Evolutionary conservation across 2,113 vertebrate genomes (phyloP), one percentile per base, ranked within the genome.

Genomic region (Actenoides hombroni): DNA sequence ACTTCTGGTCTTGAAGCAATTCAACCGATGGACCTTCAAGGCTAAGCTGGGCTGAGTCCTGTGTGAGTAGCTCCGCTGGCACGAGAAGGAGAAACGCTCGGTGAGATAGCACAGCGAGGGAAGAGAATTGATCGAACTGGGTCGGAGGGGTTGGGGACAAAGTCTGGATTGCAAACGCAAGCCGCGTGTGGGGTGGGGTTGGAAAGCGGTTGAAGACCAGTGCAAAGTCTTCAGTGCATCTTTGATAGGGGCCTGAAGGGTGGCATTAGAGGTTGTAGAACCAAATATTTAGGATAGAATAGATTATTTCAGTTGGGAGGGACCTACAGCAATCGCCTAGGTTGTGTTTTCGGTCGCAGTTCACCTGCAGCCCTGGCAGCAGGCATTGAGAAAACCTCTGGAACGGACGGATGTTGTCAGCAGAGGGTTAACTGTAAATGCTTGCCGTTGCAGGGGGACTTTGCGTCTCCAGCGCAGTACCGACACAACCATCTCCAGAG

Each of bases 151-250:
- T 68, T 20, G 10, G 71, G 87, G 51, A 7, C 91, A 92, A 93
- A 95, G 94, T 95, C 95, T 67, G 11, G 60, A n/a, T 63, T 86
- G 64, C 76, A 60, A 8, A 56, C 4, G 0, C 53, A 26, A 82
- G 25, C 40, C 63, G 33, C 57, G 29, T 17, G 20, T 5, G 2
- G 88, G 88, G 94, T 74, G 85, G 73, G 49, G 89, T 80, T 84
- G 46, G 68, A 86, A 91, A 73, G 88, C n/a, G 29, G 4, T 74
- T 61, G 74, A 70, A 33, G 82, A 88, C 24, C 68, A 74, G 93
- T 49, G 64, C 93, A 85, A 93, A 93, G 94, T 97, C 85, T 83
- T 90, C 54, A 70, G 59, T 79, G 82, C 37, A 16, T 90, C 87
- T 59, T 81, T 54, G 91, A 88, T 91, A 95, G 81, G 61, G 35